A percentile compares a stretch with the other conserved stretches of the same genome.
These are phyloP conservation scores for Pogonus chalceus DNA, from an alignment of 1,140 invertebrate species.

Conservation along the genomic window DNA sequence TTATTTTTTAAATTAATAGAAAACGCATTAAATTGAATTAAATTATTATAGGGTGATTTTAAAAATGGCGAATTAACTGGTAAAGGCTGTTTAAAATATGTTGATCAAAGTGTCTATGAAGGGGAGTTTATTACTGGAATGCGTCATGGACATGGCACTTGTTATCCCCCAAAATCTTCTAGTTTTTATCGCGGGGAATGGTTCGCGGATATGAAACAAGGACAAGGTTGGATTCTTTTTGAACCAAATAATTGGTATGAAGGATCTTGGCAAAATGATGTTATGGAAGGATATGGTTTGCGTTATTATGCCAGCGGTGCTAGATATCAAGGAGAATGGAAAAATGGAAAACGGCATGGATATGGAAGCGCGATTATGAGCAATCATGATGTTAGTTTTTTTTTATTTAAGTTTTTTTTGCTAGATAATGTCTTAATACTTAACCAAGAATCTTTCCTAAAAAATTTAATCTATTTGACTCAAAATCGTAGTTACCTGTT, in stretches of 20 bases:
- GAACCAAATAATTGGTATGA: slow-evolving; percentile 30
- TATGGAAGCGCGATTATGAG: slow-evolving; percentile 44
- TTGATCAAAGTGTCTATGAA: slow-evolving; percentile 42
- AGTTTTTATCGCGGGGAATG: slow-evolving; percentile 41
- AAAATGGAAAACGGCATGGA: slow-evolving; percentile 37
- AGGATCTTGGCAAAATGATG: slow-evolving; percentile 35
- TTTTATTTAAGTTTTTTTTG: too few species aligned
- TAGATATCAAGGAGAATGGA: slow-evolving; percentile 45
- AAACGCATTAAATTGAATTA: background rate
- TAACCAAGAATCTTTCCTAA: too few species aligned
- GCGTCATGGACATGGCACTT: slow-evolving; percentile 42
- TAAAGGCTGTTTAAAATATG: slow-evolving; percentile 41
- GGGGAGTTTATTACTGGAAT: slow-evolving; percentile 43
- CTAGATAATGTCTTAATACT: too few species aligned
- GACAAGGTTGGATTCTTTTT: slow-evolving; percentile 34
- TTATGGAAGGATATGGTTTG: slow-evolving; percentile 38
- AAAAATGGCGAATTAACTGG: slow-evolving; percentile 42
- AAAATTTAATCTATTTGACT: too few species aligned
- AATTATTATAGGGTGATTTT: slow-evolving; percentile 41
- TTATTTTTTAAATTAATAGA: slow-evolving; percentile 9
- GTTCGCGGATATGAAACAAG: slow-evolving; percentile 39
- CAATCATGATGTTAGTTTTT: slow-evolving; percentile 41
- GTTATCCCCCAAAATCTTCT: slow-evolving; percentile 38
- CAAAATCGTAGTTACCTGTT: too few species aligned
- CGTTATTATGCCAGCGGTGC: slow-evolving; percentile 37